Evolutionary conservation across 2,113 vertebrate species (phyloP), one percentile per base, ranked within the genome.

Genomic region (Cyprinus carpio): DNA sequence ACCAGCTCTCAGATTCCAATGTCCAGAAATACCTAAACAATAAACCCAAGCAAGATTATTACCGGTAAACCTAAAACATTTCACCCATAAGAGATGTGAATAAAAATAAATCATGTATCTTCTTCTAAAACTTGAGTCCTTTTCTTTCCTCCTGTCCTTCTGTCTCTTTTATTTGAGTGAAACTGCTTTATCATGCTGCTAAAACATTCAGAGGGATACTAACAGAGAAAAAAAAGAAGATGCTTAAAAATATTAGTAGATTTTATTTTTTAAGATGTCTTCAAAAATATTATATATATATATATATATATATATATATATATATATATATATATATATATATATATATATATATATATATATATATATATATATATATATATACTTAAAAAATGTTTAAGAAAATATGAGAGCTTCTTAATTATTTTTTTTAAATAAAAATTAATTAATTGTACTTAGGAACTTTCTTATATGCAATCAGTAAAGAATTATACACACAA

Each of bases 31-130:
- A 31, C 81, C 3, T 9, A 74, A 49, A 79, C 4, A 27, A 81
- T 71, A 84, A 56, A 65, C 27, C 37, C 83, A 56, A 15, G 43
- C 65, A 54, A 23, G 51, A 71, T 82, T 84, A 84, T 85, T 85
- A 85, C 20, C 13, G 43, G 23, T 64, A 37, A 34, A 58, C 58
- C 65, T 49, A 23, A 9, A 31, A 27, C 60, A 81, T 84, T 75
- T 75, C 58, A 15, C 29, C 27, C 65, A 27, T 4, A 27, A 62
- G 60, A 62, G 60, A 62, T 25, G n/a, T 27, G 9, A 27, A 62
- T 62, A 58, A 58, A 58, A 58, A 58, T 23, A 58, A 58, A 23
- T 23, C 20, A 23, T 56, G 54, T 20, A 56, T 56, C 20, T 20
- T 20, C 60, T 62, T 64, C 11, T 25, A 64, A 64, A 64, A 2